Conservation (phyloP, 2,113 vertebrate species). For the Platanista minor region DNA sequence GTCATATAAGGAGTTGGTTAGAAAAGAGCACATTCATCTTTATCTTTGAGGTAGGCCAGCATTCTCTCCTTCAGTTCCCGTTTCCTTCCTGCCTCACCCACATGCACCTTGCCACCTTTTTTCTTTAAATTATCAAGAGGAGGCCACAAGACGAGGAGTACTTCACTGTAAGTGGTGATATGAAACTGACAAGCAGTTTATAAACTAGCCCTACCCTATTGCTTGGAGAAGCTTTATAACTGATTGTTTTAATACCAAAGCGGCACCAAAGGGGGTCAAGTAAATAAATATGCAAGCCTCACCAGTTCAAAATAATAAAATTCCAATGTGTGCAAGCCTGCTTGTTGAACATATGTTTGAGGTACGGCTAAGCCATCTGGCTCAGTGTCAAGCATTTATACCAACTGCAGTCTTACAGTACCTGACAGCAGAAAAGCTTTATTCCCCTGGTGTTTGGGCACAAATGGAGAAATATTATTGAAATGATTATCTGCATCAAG, state of each 20-base stretch:
- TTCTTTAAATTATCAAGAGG: conserved; percentile 57
- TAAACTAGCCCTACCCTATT: conserved; percentile 65
- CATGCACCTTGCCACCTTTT: conserved; percentile 45
- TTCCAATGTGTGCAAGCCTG: conserved; percentile 94
- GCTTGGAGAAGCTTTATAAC: conserved; percentile 74
- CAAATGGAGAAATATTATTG: conserved; percentile 99
- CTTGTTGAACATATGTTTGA: conserved; percentile 99
- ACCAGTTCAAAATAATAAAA: conserved; percentile 99
- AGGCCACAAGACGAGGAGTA: conserved; percentile 51
- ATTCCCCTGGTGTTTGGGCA: conserved; percentile 98
- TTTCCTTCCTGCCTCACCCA: conserved; percentile 29
- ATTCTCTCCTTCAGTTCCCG: conserved; percentile 23
- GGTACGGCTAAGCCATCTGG: conserved; percentile 99
- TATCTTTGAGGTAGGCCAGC: not conserved
- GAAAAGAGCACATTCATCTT: not conserved
- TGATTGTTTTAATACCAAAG: conserved; percentile 83
- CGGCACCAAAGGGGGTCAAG: conserved; percentile 87
- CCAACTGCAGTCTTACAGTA: conserved; percentile 99
- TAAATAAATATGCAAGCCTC: conserved; percentile 97
- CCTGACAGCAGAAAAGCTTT: conserved; percentile 99
- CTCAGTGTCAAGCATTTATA: conserved; percentile 99
- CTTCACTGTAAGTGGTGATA: conserved; percentile 21
- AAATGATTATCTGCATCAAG: conserved; percentile 99
- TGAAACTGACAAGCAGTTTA: conserved; percentile 63
- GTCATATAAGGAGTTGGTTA: not conserved